Evolutionary conservation across 1,140 invertebrate genomes (phyloP).

Genomic region (Drosophila melanogaster): Release_6_plus_ISO1_MT NT_037436.4:22391001-22391500

Average conservation of each 20-base stretch:
- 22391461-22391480: constrained; percentile 53
- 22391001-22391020: constrained; percentile 60
- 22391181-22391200: constrained; percentile 33
- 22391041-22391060: constrained; percentile 58
- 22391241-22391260: not conserved
- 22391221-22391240: constrained; percentile 7
- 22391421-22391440: constrained; percentile 4
- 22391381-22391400: constrained; percentile 34
- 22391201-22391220: constrained; percentile 75
- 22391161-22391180: constrained; percentile 24
- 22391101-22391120: constrained; percentile 37
- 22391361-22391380: constrained; percentile 70
- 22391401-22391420: not conserved
- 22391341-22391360: constrained; percentile 52
- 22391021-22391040: constrained; percentile 77
- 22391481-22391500: constrained; percentile 38
- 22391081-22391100: constrained; percentile 2
- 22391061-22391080: constrained; percentile 4
- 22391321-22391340: constrained; percentile 42
- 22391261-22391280: constrained; percentile 51
- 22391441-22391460: constrained; percentile 72
- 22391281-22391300: constrained; percentile 78
- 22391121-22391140: constrained; percentile 79
- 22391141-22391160: constrained; percentile 45
- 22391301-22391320: constrained; percentile 74